phyloP scores from a whole-genome alignment of 1,140 invertebrate genomes.

The Amyelois transitella region DNA sequence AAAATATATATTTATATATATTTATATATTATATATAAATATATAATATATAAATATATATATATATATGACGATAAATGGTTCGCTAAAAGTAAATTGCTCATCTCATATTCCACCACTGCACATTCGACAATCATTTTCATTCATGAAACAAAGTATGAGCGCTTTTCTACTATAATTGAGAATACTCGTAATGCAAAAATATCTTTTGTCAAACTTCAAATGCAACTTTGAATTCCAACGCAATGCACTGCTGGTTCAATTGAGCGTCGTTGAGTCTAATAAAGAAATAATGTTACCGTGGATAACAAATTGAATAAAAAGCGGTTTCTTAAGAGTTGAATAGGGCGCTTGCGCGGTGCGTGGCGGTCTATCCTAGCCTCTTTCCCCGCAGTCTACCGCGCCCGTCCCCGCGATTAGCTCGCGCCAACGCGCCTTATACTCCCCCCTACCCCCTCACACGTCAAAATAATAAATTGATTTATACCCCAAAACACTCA shows the following conservation, averaged over 20 bases:
- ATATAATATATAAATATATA: neutral
- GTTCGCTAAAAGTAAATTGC: too few species aligned
- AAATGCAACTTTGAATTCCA: neutral
- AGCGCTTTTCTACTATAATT: neutral
- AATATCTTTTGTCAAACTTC: neutral
- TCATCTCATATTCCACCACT: too few species aligned
- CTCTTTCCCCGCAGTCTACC: slow-evolving; percentile 42
- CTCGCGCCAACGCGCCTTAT: slow-evolving; percentile 25
- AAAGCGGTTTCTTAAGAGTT: neutral
- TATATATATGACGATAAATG: too few species aligned
- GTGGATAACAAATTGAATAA: neutral
- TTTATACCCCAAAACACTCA: slow-evolving; percentile 35
- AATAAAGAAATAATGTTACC: neutral
- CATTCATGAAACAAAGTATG: neutral
- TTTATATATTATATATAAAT: neutral
- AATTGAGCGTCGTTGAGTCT: neutral
- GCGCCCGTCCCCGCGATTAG: slow-evolving; percentile 20
- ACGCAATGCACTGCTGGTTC: neutral
- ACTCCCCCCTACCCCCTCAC: slow-evolving; percentile 18
- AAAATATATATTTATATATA: too few species aligned
- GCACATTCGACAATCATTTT: neutral
- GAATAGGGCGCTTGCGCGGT: slow-evolving; percentile 32
- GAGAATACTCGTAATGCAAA: neutral
- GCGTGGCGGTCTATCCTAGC: slow-evolving; percentile 1
- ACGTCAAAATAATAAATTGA: slow-evolving; percentile 62